Evolutionary conservation across 2,113 vertebrate genomes (phyloP), one percentile per base, ranked within the genome.

Genomic region (Oryzias celebensis): DNA sequence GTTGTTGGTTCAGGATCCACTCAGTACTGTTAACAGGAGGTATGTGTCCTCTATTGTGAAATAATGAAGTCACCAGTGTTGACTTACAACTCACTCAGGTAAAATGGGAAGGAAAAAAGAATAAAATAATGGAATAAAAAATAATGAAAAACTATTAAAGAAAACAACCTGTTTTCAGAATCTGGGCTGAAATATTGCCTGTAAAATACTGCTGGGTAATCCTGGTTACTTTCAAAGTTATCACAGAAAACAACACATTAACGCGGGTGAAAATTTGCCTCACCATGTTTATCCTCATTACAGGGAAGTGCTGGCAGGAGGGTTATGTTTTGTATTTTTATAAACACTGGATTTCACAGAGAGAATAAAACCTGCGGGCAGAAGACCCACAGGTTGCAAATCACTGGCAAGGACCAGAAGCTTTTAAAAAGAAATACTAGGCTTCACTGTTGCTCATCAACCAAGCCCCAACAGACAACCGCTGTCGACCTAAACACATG

Each of bases 241-340:
- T 36, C 10, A 36, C 36, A 36, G 36, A 36, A 28, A 28, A 28
- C 26, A 5, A 28, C 26, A 72, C 70, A 62, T 43, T 69, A 76
- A 64, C 54, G 58, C 61, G 74, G 54, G 75, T 80, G 81, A 82
- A 80, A 71, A 76, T 12, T 78, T 73, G 77, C 62, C 63, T 77
- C 75, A 75, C 78, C 54, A 77, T 53, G 63, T 80, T 85, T 87
- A 88, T 87, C 89, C 83, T 79, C 81, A 85, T 85, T 85, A 87
- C 69, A 76, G 80, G 73, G 49, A 62, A 82, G 75, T 72, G 65
- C 75, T 62, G 67, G n/a, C 53, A 36, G 58, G 43, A 57, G 54
- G 12, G 23, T 22, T 51, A 46, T 18, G 54, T 46, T 65, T 22
- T 71, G 56, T 48, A 54, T 81, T 83, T 81, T 61, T 63, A 68